phyloP scores from a whole-genome alignment of 2,113 vertebrate genomes.

The Sorex fumeus region DNA sequence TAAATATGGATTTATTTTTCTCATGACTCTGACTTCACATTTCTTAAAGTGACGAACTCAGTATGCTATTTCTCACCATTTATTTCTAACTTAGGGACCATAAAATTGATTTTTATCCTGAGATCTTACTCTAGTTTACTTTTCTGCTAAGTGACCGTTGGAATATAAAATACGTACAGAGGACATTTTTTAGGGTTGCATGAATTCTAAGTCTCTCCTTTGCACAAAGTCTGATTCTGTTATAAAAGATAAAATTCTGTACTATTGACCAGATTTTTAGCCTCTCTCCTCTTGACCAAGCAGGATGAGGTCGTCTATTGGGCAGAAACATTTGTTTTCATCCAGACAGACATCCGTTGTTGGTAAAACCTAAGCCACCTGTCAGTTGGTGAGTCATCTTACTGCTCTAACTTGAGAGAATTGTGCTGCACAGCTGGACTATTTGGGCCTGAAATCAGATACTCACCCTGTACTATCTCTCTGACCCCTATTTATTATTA shows the following conservation, averaged over 20 bases:
- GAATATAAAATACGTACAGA: slow-evolving; percentile 55
- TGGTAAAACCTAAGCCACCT: slow-evolving; percentile 66
- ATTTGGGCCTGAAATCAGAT: slow-evolving; percentile 57
- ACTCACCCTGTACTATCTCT: not conserved
- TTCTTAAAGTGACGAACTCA: slow-evolving; percentile 63
- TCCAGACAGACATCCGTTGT: slow-evolving; percentile 54
- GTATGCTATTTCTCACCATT: slow-evolving; percentile 34
- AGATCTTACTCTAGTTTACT: not conserved
- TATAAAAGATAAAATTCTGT: slow-evolving; percentile 62
- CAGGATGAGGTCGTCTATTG: slow-evolving; percentile 65
- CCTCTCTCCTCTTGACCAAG: slow-evolving; percentile 66
- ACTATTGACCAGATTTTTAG: slow-evolving; percentile 64
- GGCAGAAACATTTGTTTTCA: slow-evolving; percentile 59
- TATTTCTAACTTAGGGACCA: slow-evolving; percentile 61
- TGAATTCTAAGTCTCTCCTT: slow-evolving; percentile 60
- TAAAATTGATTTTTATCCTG: slow-evolving; percentile 61
- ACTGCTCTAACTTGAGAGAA: slow-evolving; percentile 28
- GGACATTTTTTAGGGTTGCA: slow-evolving; percentile 54
- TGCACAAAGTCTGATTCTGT: slow-evolving; percentile 27
- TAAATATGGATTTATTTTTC: slow-evolving; percentile 84
- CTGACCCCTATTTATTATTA: no score
- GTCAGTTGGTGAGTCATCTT: slow-evolving; percentile 70
- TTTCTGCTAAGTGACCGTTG: slow-evolving; percentile 67
- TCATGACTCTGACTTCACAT: slow-evolving; percentile 62
- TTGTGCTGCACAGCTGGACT: slow-evolving; percentile 1